These are phyloP conservation scores for Prunella himalayana DNA, from an alignment of 2,113 vertebrate species.

Conservation along the genomic window DNA sequence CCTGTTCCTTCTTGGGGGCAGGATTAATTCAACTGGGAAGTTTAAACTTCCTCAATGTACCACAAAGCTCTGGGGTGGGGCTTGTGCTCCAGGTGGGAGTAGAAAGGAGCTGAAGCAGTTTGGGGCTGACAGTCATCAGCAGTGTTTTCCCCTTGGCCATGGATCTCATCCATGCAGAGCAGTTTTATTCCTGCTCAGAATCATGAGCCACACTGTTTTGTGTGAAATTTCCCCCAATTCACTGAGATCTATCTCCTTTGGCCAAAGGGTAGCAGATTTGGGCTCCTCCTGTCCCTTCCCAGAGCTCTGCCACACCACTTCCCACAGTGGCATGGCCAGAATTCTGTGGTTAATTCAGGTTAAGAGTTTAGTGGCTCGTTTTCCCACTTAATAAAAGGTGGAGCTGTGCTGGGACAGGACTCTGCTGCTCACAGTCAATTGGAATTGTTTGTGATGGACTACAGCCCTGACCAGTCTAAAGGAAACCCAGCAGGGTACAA, in stretches of 20 bases:
- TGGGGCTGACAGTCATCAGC: rapidly evolving
- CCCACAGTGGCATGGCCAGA: rapidly evolving
- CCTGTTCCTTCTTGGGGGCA: not conserved
- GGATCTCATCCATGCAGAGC: not conserved
- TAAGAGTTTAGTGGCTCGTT: rapidly evolving
- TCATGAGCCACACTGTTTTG: rapidly evolving
- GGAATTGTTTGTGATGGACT: not conserved
- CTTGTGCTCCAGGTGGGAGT: not conserved
- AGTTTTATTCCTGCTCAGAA: not conserved
- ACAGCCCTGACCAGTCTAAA: not conserved
- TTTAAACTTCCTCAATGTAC: not conserved
- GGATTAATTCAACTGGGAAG: not conserved
- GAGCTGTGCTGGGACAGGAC: not conserved
- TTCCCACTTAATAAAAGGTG: not conserved
- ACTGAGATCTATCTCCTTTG: not conserved
- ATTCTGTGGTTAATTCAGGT: not conserved
- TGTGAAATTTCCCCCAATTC: not conserved
- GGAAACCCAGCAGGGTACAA: not conserved
- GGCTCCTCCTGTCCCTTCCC: not conserved
- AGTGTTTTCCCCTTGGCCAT: rapidly evolving
- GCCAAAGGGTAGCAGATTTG: not conserved
- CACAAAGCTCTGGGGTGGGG: rapidly evolving
- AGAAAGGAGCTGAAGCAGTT: rapidly evolving
- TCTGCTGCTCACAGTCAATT: not conserved
- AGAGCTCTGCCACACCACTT: rapidly evolving